phyloP scores from a whole-genome alignment of 1,140 invertebrate genomes.

The Linepithema humile region DNA sequence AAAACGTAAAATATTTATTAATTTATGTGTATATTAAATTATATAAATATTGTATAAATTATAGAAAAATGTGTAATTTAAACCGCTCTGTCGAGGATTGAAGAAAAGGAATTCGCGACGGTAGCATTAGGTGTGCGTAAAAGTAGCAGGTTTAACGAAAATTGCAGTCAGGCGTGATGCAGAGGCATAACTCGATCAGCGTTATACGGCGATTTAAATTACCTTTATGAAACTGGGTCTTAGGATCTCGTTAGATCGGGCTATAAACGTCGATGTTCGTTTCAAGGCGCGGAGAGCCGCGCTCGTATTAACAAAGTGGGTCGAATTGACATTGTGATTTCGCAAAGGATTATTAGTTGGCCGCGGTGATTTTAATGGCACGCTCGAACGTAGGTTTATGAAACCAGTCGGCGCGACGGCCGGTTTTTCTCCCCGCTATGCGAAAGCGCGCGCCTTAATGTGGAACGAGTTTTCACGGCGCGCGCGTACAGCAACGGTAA shows the following conservation, averaged over 20 bases:
- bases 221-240: conserved; percentile 37
- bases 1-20: not conserved
- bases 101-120: not conserved
- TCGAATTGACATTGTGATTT: conserved; percentile 56
- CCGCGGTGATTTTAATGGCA: conserved; percentile 40
- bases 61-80: no score
- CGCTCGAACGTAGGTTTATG: conserved; percentile 53
- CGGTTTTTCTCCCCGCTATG: conserved; percentile 50
- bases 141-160: conserved; percentile 17
- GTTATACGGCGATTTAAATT: conserved; percentile 31
- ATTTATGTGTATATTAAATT: not conserved
- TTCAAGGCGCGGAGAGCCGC: conserved; percentile 17
- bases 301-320: conserved; percentile 37
- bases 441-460: conserved; percentile 56
- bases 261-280: conserved; percentile 51
- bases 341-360: conserved; percentile 53
- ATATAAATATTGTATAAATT: not conserved
- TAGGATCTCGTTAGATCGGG: conserved; percentile 49
- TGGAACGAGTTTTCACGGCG: conserved; percentile 69
- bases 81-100: not conserved
- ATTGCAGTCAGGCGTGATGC: not conserved
- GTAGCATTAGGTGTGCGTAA: not conserved
- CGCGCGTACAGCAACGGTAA: conserved; percentile 67
- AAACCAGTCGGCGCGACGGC: conserved; percentile 47
- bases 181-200: conserved; percentile 29